Percentiles rank a stretch among this genome's conserved stretches.
Conservation (phyloP, 2,797 vertebrate genomes). For the Pangasius mekongensis region DNA sequence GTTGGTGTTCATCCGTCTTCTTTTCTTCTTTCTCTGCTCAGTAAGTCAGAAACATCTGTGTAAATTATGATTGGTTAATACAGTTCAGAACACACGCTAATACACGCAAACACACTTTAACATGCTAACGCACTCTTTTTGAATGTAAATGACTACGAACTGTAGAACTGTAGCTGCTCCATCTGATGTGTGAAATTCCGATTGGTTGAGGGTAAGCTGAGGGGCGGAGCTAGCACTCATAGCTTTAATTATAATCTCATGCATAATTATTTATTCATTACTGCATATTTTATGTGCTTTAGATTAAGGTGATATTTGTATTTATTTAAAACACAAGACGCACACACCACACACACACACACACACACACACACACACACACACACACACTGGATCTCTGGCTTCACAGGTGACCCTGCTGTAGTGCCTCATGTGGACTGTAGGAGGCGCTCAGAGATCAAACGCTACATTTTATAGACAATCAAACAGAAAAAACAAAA, state of each 20-base stretch:
- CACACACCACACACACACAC: not conserved
- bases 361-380: not conserved
- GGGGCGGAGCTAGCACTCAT: conserved; percentile 20
- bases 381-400: not conserved
- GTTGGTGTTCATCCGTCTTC: not conserved
- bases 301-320: conserved; percentile 7
- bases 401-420: not conserved
- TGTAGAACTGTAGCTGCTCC: conserved; percentile 17
- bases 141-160: conserved; percentile 30
- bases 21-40: not conserved
- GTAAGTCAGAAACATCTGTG: not conserved
- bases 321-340: conserved; percentile 11
- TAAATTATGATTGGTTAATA: not conserved
- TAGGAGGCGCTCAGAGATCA: conserved; percentile 6
- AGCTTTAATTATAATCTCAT: conserved; percentile 25
- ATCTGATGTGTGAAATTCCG: not conserved
- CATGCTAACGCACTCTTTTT: not conserved
- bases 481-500: conserved; percentile 16
- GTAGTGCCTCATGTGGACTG: conserved; percentile 15
- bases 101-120: not conserved
- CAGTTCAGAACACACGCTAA: not conserved
- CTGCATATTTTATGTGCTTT: not conserved
- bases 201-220: not conserved
- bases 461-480: conserved; percentile 29
- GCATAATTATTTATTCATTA: conserved; percentile 21